Evolutionary conservation across 2,797 vertebrate genomes (phyloP), one percentile per base, ranked within the genome.

Genomic region (Enteromius trimaculatus): DNA sequence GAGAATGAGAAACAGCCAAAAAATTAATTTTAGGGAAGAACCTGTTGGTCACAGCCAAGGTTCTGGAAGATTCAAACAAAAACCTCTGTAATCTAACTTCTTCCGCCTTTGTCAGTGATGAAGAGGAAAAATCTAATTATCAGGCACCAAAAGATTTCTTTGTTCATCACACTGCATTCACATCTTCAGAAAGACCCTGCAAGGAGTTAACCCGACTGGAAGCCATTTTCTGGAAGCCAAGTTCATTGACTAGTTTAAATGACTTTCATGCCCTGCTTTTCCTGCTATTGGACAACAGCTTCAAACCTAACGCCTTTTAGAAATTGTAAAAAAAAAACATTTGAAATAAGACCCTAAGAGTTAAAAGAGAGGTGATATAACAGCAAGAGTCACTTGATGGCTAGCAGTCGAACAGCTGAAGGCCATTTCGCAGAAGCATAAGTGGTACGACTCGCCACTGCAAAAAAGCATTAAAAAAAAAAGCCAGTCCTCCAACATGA

Each of bases 71-170:
- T 49, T 75, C 49, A 29, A 23, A 62, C 68, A 81, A 86, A 82
- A 84, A 53, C n/a, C 62, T 37, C 53, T 53, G n/a, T 70, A 89
- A 87, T 86, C 37, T 89, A 88, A 90, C 89, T 90, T 85, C 81
- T 87, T 86, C 87, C 87, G 87, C 75, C 70, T 72, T 76, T 60
- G 85, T 83, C 85, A 83, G 11, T 14, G n/a, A 65, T 72, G 66
- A 71, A 77, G 58, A 17, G 29, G 21, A 90, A 90, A 92, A 91
- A 93, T 93, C 92, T 93, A 93, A 94, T 94, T 94, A 94, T 92
- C 89, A 86, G 93, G 89, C 89, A 91, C 90, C 90, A 91, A 94
- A 94, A 93, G 91, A 93, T 92, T 92, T 93, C 91, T 93, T 94
- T 94, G 92, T 92, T 92, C 89, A 88, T 91, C 88, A 66, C 82